These are phyloP conservation scores for Heliothis peltigera DNA, from an alignment of 2,888 invertebrate species.

Conservation along the genomic window DNA sequence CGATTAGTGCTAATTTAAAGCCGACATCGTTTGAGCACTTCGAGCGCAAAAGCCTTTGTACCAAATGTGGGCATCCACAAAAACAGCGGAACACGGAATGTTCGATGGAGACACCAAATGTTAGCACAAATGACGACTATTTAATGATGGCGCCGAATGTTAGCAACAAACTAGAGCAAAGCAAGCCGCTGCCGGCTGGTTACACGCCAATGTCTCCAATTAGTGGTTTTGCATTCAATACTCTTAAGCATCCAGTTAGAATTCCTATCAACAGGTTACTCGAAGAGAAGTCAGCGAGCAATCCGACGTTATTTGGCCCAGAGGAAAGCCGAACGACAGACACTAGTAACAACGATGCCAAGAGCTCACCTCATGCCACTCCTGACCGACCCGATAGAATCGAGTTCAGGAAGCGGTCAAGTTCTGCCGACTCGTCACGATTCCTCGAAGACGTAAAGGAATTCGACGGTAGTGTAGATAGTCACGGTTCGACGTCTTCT, in stretches of 20 bases:
- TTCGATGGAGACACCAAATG: constrained; percentile 36
- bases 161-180: constrained; percentile 67
- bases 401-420: constrained; percentile 90
- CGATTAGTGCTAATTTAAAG: constrained; percentile 76
- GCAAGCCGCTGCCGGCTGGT: constrained; percentile 80
- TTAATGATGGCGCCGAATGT: constrained; percentile 92
- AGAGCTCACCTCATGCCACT: constrained; percentile 34
- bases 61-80: constrained; percentile 91
- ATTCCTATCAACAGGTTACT: constrained; percentile 74
- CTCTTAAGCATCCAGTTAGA: constrained; percentile 77
- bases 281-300: constrained; percentile 92
- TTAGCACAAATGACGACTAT: constrained; percentile 88
- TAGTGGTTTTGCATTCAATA: constrained; percentile 82
- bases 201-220: constrained; percentile 94
- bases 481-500: constrained; percentile 84
- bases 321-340: constrained; percentile 55
- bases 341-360: constrained; percentile 30
- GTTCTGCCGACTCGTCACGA: constrained; percentile 93
- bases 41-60: constrained; percentile 82
- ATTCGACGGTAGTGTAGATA: constrained; percentile 82
- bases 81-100: constrained; percentile 39
- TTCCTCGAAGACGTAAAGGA: constrained; percentile 91
- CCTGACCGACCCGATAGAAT: constrained; percentile 62
- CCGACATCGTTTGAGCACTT: constrained; percentile 68
- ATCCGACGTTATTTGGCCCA: constrained; percentile 91